Percentiles rank a stretch among this genome's conserved stretches.
Conservation (phyloP, 53 echinoderm and acorn worm species). For the Holothuria leucospilota region DNA sequence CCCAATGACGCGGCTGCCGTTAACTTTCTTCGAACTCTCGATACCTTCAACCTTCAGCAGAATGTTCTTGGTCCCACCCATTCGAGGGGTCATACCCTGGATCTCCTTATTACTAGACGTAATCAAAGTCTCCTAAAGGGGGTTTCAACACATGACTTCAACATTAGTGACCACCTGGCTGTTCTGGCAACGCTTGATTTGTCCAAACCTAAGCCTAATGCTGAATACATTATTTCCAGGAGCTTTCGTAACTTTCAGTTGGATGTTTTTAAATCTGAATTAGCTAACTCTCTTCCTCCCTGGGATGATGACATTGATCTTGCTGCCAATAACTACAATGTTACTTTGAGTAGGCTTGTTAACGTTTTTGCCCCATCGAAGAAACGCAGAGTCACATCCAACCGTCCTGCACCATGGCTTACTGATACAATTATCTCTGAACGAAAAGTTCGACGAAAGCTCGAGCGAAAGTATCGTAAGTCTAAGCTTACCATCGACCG, state of each 20-base stretch:
- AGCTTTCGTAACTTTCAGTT: slow-evolving; percentile 27
- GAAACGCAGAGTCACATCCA: background rate
- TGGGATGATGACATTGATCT: slow-evolving; percentile 6
- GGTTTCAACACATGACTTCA: slow-evolving; percentile 25
- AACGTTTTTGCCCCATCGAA: background rate
- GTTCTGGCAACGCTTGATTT: slow-evolving; percentile 21
- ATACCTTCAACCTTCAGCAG: slow-evolving; percentile 36
- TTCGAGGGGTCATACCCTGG: slow-evolving; percentile 15
- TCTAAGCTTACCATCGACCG: slow-evolving; percentile 10
- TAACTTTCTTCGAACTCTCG: slow-evolving; percentile 3
- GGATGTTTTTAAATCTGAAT: slow-evolving; percentile 26
- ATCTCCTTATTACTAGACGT: slow-evolving; percentile 37
- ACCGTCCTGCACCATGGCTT: slow-evolving; percentile 3
- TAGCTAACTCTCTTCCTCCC: slow-evolving; percentile 11
- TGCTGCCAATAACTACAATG: background rate
- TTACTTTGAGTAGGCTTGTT: background rate
- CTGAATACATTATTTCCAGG: slow-evolving; percentile 24
- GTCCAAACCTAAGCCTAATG: slow-evolving; percentile 13
- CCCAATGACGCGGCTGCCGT: slow-evolving; percentile 4
- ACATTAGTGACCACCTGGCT: slow-evolving; percentile 11
- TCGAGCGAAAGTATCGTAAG: slow-evolving; percentile 13
- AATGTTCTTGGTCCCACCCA: slow-evolving; percentile 17
- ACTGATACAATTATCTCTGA: background rate
- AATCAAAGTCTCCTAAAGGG: slow-evolving; percentile 11
- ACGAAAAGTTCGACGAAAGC: slow-evolving; percentile 8